Base-by-base conservation (phyloP, 92 coral and sea anemone species). In the Blastomussa wellsi region DNA sequence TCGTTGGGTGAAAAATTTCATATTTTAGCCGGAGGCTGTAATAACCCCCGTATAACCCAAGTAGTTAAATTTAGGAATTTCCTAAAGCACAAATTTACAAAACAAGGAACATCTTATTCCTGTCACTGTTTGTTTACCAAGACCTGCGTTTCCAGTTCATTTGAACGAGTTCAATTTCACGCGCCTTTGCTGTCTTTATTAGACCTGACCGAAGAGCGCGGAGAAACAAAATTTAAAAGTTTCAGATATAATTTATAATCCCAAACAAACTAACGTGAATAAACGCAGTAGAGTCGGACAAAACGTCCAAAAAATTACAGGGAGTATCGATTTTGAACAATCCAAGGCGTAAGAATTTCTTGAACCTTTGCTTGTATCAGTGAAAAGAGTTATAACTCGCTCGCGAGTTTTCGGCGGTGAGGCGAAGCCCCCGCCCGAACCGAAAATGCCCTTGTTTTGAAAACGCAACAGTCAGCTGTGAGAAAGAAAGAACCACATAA, bases 401-500 rank as follows among this genome's bases (percentile, higher is more conserved):
- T 8, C 53, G 52, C 35, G 67, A 51, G 44, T 44, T 44, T 16
- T 39, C 15, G 44, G 26, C 32, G 67, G 16, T 32, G 22, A 2
- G 13, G 48, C 10, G 37, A 52, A 37, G 65, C 69, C 75, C 71
- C 68, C 73, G 57, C 81, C 87, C 80, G 62, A 20, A 14, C 16
- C 44, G 38, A 59, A 75, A 57, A 53, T 53, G 52, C 29, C 77
- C 81, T 74, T 83, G 87, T 74, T 83, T 74, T 83, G 87, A 66
- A 19, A 73, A 75, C 73, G 81, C 57, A 62, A 42, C 35, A 73
- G 80, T 74, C 80, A 83, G 81, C 72, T 83, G 74, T 42, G 44
- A 64, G 57, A 60, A 20, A 29, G 81, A 75, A 74, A 39, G 87
- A 83, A 83, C 87, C 87, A 47, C 87, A 83, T 20, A 44, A 75